Evolutionary conservation across 2,113 vertebrate genomes (phyloP), one percentile per base, ranked within the genome.

Genomic region (Saguinus midas): DNA sequence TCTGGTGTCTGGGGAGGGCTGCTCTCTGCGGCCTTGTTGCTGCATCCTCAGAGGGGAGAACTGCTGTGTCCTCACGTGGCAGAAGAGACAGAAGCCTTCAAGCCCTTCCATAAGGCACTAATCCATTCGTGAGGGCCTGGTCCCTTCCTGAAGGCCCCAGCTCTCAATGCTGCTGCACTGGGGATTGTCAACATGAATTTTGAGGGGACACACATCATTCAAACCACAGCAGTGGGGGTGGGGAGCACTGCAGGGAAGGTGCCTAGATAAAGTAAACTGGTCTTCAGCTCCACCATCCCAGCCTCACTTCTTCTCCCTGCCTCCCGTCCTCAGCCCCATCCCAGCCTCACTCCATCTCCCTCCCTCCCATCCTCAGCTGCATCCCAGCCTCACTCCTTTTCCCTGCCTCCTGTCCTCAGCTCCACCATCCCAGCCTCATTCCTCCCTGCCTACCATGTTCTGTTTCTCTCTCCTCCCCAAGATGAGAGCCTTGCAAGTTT

Each of bases 301-400:
- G 32, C 64, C 32, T 68, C 64, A 68, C 32, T 17, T 29, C 29
- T 3, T 7, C 64, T 35, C 25, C 58, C 58, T 11, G 4, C 58
- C 25, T 61, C 25, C 58, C 25, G 0, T 64, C 58, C 58, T 61
- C 10, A 61, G 25, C 4, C 27, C 58, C 1, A 61, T 27, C 58
- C 58, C 4, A 5, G 9, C 4, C 58, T 61, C 58, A 27, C 1
- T 61, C 23, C 58, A 0, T 61, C 58, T 61, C 25, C 25, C 58
- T 5, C 3, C 58, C 58, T 61, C 58, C 4, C 1, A 0, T 61
- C 58, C 58, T 27, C 25, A 27, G 10, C 10, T 27, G 11, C 25
- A 61, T 61, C 25, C 58, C 58, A 61, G 4, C 0, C 58, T 61
- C 25, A 5, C 0, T 11, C 58, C 57, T 4, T 58, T 23, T 61